Percentiles rank a stretch among this genome's conserved stretches.
phyloP scores from a whole-genome alignment of 2,888 invertebrate species.

The Netelia inedita region DNA sequence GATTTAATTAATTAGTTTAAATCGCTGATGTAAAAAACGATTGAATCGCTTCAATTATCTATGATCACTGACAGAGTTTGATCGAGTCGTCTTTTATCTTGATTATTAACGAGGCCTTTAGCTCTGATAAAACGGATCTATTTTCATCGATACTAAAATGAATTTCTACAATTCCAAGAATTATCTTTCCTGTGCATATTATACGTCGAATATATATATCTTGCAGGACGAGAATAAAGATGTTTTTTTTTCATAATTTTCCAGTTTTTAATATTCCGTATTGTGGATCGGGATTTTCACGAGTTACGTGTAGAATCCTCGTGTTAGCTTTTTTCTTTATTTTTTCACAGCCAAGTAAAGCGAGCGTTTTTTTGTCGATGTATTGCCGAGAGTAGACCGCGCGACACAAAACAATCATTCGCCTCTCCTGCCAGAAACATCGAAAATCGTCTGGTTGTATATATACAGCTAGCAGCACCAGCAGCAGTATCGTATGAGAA shows the following conservation, averaged over 20 bases:
- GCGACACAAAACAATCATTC: constrained; percentile 67
- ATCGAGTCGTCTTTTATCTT: background rate
- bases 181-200: background rate
- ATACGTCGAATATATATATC: background rate
- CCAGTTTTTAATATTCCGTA: constrained; percentile 14
- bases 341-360: constrained; percentile 25
- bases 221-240: background rate
- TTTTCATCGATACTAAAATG: background rate
- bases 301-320: constrained; percentile 23
- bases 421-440: constrained; percentile 65
- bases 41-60: too few species aligned
- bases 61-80: background rate
- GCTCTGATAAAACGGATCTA: background rate
- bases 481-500: constrained; percentile 67
- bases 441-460: constrained; percentile 61
- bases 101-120: too few species aligned
- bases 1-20: too few species aligned
- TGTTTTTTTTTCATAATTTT: background rate
- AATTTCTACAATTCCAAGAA: background rate
- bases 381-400: constrained; percentile 35
- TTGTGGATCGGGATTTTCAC: constrained; percentile 17
- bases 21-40: too few species aligned
- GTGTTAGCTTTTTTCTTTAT: background rate
- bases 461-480: constrained; percentile 41
- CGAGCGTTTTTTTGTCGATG: constrained; percentile 27